Conservation (phyloP, 2,113 vertebrate genomes). For the Hassar affinis region DNA sequence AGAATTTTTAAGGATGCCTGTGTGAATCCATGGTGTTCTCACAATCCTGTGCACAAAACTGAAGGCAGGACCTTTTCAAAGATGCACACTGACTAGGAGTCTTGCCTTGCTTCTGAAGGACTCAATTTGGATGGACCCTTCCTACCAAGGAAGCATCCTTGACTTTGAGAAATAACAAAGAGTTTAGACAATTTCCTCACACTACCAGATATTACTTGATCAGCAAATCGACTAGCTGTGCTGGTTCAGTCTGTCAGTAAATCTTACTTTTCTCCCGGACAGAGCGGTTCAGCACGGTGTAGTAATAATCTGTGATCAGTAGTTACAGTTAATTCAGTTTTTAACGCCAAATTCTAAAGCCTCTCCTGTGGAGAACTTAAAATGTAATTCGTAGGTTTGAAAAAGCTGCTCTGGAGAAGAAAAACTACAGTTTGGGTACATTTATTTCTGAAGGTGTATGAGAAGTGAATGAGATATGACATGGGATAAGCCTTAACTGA, state of each 20-base stretch:
- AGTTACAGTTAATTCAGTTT: not conserved
- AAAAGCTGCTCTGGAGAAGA: not conserved
- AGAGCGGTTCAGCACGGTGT: not conserved
- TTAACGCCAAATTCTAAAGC: not conserved
- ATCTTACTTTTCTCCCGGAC: not conserved
- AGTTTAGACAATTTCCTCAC: not conserved
- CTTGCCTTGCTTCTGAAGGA: too few relatives aligned
- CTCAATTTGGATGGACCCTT: too few relatives aligned
- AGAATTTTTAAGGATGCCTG: too few relatives aligned
- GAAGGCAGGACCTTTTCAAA: too few relatives aligned
- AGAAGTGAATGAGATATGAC: not conserved
- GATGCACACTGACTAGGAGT: too few relatives aligned
- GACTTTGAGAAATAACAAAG: too few relatives aligned
- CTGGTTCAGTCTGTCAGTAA: not conserved
- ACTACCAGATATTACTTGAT: not conserved
- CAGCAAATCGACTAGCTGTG: not conserved
- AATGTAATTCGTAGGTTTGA: not conserved
- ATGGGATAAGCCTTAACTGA: not conserved
- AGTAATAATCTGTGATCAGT: not conserved
- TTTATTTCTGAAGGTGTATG: not conserved
- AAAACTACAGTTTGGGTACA: not conserved
- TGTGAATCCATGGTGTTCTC: too few relatives aligned
- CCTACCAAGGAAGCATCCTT: too few relatives aligned
- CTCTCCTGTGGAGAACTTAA: not conserved
- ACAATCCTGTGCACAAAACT: too few relatives aligned